These are phyloP conservation scores for Polyploca ridens DNA, from an alignment of 2,888 invertebrate species.

Conservation along the genomic window DNA sequence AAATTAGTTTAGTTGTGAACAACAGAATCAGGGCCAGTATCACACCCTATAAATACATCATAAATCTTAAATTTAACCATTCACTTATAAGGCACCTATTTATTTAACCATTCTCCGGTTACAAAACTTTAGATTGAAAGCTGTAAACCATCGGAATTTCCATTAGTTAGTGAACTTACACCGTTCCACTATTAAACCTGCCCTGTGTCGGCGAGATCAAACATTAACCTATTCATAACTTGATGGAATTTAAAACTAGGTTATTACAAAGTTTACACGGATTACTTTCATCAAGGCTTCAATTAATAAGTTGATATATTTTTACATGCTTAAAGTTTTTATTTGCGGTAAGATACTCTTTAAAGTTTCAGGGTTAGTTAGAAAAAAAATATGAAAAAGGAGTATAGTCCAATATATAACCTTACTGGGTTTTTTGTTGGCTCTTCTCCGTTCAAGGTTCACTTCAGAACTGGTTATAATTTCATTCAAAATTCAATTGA, in stretches of 20 bases:
- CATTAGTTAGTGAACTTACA: constrained; percentile 29
- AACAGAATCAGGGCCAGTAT: too few species aligned
- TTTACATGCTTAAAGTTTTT: too few species aligned
- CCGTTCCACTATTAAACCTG: background rate
- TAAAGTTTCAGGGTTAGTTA: too few species aligned
- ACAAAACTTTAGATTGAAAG: constrained; percentile 9
- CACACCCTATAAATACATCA: too few species aligned
- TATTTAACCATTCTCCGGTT: background rate
- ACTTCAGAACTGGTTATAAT: too few species aligned
- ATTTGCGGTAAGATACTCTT: too few species aligned
- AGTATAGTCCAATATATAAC: too few species aligned
- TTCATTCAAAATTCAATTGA: too few species aligned
- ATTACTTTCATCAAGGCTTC: background rate
- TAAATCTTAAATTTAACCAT: background rate
- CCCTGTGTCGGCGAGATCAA: background rate
- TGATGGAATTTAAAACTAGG: constrained; percentile 6
- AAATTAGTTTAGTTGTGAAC: too few species aligned
- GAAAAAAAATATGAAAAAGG: too few species aligned
- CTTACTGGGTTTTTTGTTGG: too few species aligned
- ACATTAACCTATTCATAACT: background rate
- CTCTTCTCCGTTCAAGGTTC: too few species aligned
- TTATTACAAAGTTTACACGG: constrained; percentile 1
- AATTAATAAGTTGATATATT: background rate
- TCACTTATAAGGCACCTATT: background rate
- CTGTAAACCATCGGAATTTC: constrained; percentile 36